Percentiles rank a stretch among this genome's conserved stretches.
These are phyloP conservation scores for Lottia gigantea DNA, from an alignment of 2,888 invertebrate species.

Conservation along the genomic window DNA sequence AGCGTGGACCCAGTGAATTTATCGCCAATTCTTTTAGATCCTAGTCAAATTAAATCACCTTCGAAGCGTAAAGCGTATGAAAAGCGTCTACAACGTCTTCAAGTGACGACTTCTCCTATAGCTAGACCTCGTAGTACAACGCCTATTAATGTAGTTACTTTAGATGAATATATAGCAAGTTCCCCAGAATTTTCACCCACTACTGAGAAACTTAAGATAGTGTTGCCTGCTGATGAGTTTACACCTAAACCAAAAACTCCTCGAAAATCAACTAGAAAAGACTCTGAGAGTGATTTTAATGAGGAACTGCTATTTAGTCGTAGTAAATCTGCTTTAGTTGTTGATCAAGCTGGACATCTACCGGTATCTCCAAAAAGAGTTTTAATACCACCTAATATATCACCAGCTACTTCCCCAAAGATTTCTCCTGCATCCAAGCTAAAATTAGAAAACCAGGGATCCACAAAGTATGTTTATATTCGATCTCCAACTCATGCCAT, in stretches of 20 bases:
- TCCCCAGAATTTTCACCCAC: slow-evolving; percentile 51
- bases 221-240: slow-evolving; percentile 55
- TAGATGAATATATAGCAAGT: slow-evolving; percentile 58
- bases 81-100: slow-evolving; percentile 52
- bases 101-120: slow-evolving; percentile 58
- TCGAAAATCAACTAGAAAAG: slow-evolving; percentile 32
- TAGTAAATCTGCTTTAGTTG: slow-evolving; percentile 54
- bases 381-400: slow-evolving; percentile 56
- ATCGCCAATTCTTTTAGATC: slow-evolving; percentile 39
- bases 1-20: slow-evolving; percentile 20
- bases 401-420: slow-evolving; percentile 50
- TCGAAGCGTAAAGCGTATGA: slow-evolving; percentile 60
- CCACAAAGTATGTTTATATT: slow-evolving; percentile 30
- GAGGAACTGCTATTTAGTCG: slow-evolving; percentile 58
- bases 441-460: neutral
- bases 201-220: slow-evolving; percentile 56
- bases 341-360: slow-evolving; percentile 44
- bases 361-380: slow-evolving; percentile 53
- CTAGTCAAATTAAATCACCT: slow-evolving; percentile 48
- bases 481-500: slow-evolving; percentile 20
- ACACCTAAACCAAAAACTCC: slow-evolving; percentile 43
- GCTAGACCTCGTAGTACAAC: slow-evolving; percentile 59
- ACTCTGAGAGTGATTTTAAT: slow-evolving; percentile 47
- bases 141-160: slow-evolving; percentile 56
- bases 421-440: slow-evolving; percentile 28